Base-by-base conservation (phyloP, 2,888 invertebrate genomes). In the Chrysolina haemoptera region DNA sequence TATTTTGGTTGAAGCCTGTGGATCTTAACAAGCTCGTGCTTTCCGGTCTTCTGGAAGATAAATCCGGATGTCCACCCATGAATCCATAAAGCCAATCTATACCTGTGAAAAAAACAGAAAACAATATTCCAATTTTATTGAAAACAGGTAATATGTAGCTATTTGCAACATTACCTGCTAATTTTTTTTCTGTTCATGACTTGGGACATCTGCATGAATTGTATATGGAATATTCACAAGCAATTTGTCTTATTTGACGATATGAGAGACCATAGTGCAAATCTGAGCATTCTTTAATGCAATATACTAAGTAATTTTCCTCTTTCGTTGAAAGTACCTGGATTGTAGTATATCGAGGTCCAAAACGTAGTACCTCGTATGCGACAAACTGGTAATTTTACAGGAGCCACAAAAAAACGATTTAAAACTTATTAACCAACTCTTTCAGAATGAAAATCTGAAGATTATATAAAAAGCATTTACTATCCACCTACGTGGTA, bases 191-290 rank as follows among this genome's bases (percentile, higher is more conserved):
- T 16, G 50, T 65, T 40, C 67, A 62, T 43, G 43, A 43, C 10
- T n/a, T n/a, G n/a, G n/a, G n/a, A n/a, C n/a, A n/a, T n/a, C n/a
- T n/a, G n/a, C n/a, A n/a, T n/a, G n/a, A n/a, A n/a, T 43, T 10
- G 43, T 43, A 43, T 43, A 43, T 43, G 43, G 77, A n/a, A n/a
- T n/a, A n/a, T n/a, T n/a, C 78, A 65, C 78, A 81, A 20, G 80
- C 79, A 46, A 81, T 59, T 70, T 59, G 63, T 67, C 73, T 59
- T 27, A 75, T 48, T 70, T 76, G 70, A n/a, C 59, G 40, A 43
- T 70, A 75, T 67, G 80, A 81, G 43, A 81, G 70, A 18, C 82
- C 82, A 78, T 81, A 78, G 72, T 81, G 78, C 77, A 83, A 77
- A 71, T 81, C 79, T 14, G 81, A 81, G 16, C 74, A 74, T 63